These are phyloP conservation scores for Geopemphigus sp. DNA, from an alignment of 1,140 invertebrate species.

Conservation along the genomic window DNA sequence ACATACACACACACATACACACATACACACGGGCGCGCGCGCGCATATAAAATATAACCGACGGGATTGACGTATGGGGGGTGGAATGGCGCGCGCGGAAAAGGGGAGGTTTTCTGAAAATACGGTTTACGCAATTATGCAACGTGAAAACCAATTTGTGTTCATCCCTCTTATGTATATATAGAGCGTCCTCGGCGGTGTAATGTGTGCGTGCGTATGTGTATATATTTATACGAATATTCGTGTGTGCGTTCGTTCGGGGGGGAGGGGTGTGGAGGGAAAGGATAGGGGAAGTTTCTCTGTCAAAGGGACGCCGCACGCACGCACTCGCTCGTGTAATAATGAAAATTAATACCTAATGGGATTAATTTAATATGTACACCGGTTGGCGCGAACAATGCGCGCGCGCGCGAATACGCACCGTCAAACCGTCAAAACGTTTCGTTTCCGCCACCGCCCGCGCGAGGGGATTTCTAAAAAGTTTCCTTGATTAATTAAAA, in stretches of 20 bases:
- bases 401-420: slow-evolving; percentile 10
- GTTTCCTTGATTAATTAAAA: slow-evolving; percentile 49
- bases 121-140: slow-evolving; percentile 42
- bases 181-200: neutral
- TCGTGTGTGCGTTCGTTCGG: neutral
- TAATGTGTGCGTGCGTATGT: neutral
- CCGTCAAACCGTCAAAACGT: slow-evolving; percentile 39
- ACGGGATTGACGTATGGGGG: neutral
- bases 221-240: neutral
- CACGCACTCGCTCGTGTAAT: slow-evolving; percentile 40
- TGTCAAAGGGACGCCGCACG: slow-evolving; percentile 35
- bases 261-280: too few relatives aligned
- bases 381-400: slow-evolving; percentile 36
- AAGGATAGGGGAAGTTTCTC: slow-evolving; percentile 23
- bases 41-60: too few relatives aligned
- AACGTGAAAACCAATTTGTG: slow-evolving; percentile 32
- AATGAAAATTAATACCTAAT: slow-evolving; percentile 49
- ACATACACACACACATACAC: neutral
- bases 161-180: slow-evolving; percentile 5
- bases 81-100: neutral
- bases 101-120: slow-evolving; percentile 33
- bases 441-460: slow-evolving; percentile 6
- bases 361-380: slow-evolving; percentile 48
- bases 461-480: slow-evolving; percentile 41
- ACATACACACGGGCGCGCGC: too few relatives aligned